Conservation (phyloP, 2,888 invertebrate species). For the Netelia inedita region DNA sequence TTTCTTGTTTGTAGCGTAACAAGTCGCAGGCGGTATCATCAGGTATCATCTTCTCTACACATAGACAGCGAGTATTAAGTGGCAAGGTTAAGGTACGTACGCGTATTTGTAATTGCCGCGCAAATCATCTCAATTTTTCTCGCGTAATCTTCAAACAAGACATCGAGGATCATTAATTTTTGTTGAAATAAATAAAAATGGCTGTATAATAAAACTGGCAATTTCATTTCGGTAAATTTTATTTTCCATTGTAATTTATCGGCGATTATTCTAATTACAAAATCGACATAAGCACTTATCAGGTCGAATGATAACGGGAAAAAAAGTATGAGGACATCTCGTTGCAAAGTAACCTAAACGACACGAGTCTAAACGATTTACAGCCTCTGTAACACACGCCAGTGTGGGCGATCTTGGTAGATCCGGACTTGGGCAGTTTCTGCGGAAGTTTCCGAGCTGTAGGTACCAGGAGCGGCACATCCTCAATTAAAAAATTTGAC, state of each 20-base stretch:
- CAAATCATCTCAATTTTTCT: too few relatives aligned
- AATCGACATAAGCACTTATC: neutral
- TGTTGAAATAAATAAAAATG: too few relatives aligned
- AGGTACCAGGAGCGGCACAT: constrained; percentile 65
- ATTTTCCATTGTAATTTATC: neutral
- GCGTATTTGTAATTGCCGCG: too few relatives aligned
- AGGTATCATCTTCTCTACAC: constrained; percentile 16
- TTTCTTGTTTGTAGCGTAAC: constrained; percentile 34
- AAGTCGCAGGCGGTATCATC: constrained; percentile 35
- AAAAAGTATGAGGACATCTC: constrained; percentile 41
- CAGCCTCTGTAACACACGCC: constrained; percentile 14
- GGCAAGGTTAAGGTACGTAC: too few relatives aligned
- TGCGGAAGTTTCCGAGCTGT: constrained; percentile 64
- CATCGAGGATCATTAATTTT: too few relatives aligned
- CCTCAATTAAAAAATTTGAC: constrained; percentile 71
- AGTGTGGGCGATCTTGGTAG: constrained; percentile 68
- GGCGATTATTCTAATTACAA: neutral
- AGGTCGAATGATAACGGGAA: neutral
- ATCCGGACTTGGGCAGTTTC: constrained; percentile 70
- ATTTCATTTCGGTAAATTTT: too few relatives aligned
- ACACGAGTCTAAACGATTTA: constrained; percentile 62
- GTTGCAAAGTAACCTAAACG: constrained; percentile 29
- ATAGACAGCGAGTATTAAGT: too few relatives aligned
- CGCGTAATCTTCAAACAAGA: too few relatives aligned
- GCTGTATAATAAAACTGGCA: too few relatives aligned